Base-by-base conservation (phyloP, 1,140 invertebrate genomes). In the Diabrotica virgifera region DNA sequence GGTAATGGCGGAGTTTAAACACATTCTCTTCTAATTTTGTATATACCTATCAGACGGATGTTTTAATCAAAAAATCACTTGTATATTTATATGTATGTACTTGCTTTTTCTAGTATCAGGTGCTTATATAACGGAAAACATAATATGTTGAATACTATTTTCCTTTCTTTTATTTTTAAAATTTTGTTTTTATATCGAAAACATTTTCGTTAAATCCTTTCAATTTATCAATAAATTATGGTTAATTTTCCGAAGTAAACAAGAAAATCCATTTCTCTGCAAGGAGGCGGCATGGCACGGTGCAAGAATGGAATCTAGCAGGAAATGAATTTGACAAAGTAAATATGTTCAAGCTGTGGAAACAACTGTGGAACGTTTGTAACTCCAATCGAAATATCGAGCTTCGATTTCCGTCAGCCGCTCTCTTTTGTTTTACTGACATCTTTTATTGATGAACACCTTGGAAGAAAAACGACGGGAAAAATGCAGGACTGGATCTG, bases 191-290 rank as follows among this genome's bases (percentile, higher is more conserved):
- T 24, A 24, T 24, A 24, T 24, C 24, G 24, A 4, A 4, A 24
- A 24, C 24, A 24, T 1, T 24, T 24, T 4, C 4, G 24, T 24
- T 24, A 4, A 24, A 24, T 5, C 40, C 40, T 46, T 46, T n/a
- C 8, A 46, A 8, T 46, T 46, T n/a, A 46, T 10, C 8, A 46
- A 46, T 46, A 46, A 46, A 6, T 46, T 46, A 46, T 46, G 40
- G 40, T 46, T 46, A 46, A 46, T 46, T 46, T 46, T 46, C 40
- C 40, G 40, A 46, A 46, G 40, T 46, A 46, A n/a, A 46, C n/a
- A 24, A 10, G 40, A 46, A 46, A 46, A 46, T 46, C 40, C n/a
- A 46, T 10, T 46, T n/a, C 40, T 46, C 24, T 4, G 3, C 6
- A 46, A 46, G 8, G 2, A 46, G n/a, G 40, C n/a, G 40, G n/a